Evolutionary conservation across 2,797 vertebrate genomes (phyloP), one percentile per base, ranked within the genome.

Genomic region (Pseudotriccus pelzelni): DNA sequence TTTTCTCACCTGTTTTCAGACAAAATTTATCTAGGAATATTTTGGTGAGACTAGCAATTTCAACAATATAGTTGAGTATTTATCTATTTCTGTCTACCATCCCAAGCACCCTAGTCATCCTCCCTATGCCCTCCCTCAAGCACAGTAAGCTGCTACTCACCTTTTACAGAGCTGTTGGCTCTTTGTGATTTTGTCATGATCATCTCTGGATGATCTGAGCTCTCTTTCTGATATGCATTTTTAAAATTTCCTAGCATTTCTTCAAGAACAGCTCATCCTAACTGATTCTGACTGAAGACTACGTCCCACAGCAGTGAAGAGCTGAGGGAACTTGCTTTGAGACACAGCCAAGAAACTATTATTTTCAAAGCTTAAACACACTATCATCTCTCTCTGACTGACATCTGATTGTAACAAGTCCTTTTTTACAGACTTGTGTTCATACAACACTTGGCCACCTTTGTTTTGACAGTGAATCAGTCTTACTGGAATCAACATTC

Each of bases 301-400:
- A 34, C 10, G 22, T 69, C 70, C 10, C 32, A 32, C 52, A 60
- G 24, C 1, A 32, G 12, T 52, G 28, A 87, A 69, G 25, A 69
- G 19, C 10, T 37, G 27, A 53, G 15, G 43, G 41, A 87, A 66
- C 18, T 28, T 64, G 7, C 37, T 53, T 75, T 56, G 52, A 83
- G 34, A 32, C 16, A 76, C 0, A 7, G 41, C 4, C 37, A 77
- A 63, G 30, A 72, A 77, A 70, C 2, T 76, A 30, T 18, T 12
- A 19, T 10, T 68, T 83, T 39, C 47, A 34, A 20, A 23, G 21
- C 55, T 84, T 58, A 84, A 81, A 34, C 0, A 1, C 0, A 0
- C 17, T 44, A 14, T 16, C 0, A 0, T 14, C 25, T 2, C 0
- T 13, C 19, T 77, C 37, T 12, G 22, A 41, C 37, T 3, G 8